Conservation (phyloP, 2,113 vertebrate species). For the Austrofundulus limnaeus region DNA sequence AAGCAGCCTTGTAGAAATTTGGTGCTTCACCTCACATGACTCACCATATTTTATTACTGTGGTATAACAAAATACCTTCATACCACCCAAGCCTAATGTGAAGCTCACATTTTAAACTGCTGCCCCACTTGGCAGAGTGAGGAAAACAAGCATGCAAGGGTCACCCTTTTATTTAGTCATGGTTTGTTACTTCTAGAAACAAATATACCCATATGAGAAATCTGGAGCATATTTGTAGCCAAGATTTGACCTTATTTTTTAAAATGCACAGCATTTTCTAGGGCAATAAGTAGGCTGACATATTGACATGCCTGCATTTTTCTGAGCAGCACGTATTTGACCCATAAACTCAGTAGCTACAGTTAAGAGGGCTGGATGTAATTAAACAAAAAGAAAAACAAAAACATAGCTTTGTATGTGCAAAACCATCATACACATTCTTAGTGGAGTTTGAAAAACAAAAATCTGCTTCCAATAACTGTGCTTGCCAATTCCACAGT, state of each 20-base stretch:
- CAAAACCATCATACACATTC: background rate
- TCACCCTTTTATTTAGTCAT: background rate
- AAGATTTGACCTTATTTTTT: constrained; percentile 7
- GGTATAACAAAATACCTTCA: too few relatives aligned
- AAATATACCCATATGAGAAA: background rate
- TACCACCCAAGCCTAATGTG: too few relatives aligned
- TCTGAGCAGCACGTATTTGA: constrained; percentile 25
- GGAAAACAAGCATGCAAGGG: background rate
- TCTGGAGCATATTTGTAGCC: background rate
- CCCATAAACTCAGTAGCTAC: constrained; percentile 4
- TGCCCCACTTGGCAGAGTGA: too few relatives aligned
- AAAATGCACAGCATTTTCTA: constrained; percentile 12
- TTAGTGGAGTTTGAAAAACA: background rate
- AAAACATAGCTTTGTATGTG: background rate
- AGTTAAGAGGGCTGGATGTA: background rate
- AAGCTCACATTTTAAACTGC: too few relatives aligned
- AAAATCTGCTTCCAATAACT: background rate
- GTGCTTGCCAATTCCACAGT: background rate
- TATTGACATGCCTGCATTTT: constrained; percentile 29
- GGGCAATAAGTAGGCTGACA: constrained; percentile 27
- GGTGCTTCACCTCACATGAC: too few relatives aligned
- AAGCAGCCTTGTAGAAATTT: too few relatives aligned
- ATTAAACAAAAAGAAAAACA: background rate
- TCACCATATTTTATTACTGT: too few relatives aligned
- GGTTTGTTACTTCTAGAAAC: background rate